Conservation (phyloP, 2,888 invertebrate genomes). For the Lysandra bellargus region DNA sequence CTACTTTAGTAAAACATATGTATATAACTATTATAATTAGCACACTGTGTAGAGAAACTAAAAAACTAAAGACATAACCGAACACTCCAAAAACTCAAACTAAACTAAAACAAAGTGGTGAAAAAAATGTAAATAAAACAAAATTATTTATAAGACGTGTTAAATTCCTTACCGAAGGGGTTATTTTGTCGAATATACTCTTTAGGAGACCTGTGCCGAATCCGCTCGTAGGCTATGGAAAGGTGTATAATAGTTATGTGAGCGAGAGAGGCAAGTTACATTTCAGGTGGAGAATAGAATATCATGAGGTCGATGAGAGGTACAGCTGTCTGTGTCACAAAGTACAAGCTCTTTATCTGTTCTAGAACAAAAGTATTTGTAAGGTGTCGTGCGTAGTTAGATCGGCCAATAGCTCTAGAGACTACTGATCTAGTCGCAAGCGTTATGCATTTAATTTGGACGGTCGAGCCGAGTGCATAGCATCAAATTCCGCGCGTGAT, state of each 20-base stretch:
- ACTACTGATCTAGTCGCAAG: constrained; percentile 79
- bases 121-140: constrained; percentile 60
- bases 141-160: constrained; percentile 74
- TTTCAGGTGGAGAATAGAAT: constrained; percentile 65
- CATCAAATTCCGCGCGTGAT: constrained; percentile 73
- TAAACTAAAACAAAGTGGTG: constrained; percentile 62
- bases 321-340: constrained; percentile 75
- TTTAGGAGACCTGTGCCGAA: constrained; percentile 82
- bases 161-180: constrained; percentile 82
- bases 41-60: constrained; percentile 70
- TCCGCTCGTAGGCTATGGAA: constrained; percentile 80
- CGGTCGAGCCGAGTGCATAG: constrained; percentile 77
- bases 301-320: constrained; percentile 67
- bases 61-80: constrained; percentile 64
- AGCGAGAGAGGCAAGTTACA: constrained; percentile 69
- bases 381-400: constrained; percentile 77
- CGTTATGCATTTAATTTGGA: constrained; percentile 77
- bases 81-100: constrained; percentile 64
- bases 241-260: constrained; percentile 80
- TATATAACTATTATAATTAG: constrained; percentile 65
- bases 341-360: constrained; percentile 79
- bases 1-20: constrained; percentile 60
- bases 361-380: constrained; percentile 67
- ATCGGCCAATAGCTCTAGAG: constrained; percentile 79
- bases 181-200: constrained; percentile 83